Base-by-base conservation (phyloP, 1,140 invertebrate species). In the Lordiphosa clarofinis region DNA sequence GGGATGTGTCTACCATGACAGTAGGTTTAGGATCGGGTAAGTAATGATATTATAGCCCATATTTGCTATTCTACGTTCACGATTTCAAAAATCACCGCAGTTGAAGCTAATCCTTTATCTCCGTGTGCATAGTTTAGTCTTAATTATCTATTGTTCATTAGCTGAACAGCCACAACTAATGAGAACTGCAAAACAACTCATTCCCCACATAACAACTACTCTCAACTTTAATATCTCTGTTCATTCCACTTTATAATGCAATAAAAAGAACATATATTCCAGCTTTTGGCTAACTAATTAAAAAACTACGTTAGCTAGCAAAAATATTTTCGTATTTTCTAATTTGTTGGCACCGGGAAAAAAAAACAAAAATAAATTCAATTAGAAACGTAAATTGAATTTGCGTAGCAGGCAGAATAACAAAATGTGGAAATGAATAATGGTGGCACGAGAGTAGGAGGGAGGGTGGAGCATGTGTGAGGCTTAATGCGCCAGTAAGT, bases 361-460 rank as follows among this genome's bases (percentile, higher is more conserved):
- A 7, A 10, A 36, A 5, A 13, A 11, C 35, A 5, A 33, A 69
- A 59, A 61, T 57, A 76, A 76, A 73, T 58, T 43, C 72, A 82
- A 82, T 82, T 82, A 76, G 76, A 75, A 82, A 75, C 43, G 67
- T 63, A 82, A 75, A 81, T 81, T 67, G 76, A 82, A 82, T 81
- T 82, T 64, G 76, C 67, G 67, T 56, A 61, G 72, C 59, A 63
- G 64, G 67, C 76, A 56, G 59, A 81, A 81, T 72, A 68, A 56
- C 71, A 75, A 61, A 61, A 52, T 56, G 58, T 28, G 60, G 44
- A 73, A 76, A 76, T 82, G 78, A 82, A 56, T 81, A 84, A 81
- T 82, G 61, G 52, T 70, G 58, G 36, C 35, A 19, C 3, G 43
- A 7, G 11, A 7, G 9, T 12, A 24, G 11, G 11, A 28, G 42